phyloP scores from a whole-genome alignment of 2,797 vertebrate genomes.

The Neosalanx taihuensis region DNA sequence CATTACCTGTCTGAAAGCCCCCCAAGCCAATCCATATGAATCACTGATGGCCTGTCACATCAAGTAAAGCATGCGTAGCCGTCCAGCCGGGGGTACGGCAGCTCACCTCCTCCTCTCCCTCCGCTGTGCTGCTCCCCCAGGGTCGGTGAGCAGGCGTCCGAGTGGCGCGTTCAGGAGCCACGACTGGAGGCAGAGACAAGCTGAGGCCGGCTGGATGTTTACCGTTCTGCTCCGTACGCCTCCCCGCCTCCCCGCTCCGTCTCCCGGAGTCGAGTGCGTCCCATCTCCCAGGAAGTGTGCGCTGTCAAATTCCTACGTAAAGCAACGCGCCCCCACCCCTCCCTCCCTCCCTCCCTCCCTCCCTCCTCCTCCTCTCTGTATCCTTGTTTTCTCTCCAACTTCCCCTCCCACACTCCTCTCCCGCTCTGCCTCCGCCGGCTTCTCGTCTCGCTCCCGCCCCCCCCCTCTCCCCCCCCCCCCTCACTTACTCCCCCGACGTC shows the following conservation, averaged over 20 bases:
- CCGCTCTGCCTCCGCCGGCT: constrained; percentile 22
- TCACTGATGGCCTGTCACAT: constrained; percentile 41
- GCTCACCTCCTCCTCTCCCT: constrained; percentile 63
- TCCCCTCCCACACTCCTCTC: not conserved
- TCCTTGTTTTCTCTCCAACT: constrained; percentile 36
- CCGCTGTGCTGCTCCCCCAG: constrained; percentile 24
- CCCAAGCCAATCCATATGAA: constrained; percentile 12
- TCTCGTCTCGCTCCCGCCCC: constrained; percentile 27
- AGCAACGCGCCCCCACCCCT: constrained; percentile 45
- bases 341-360: constrained; percentile 37
- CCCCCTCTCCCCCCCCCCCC: constrained; percentile 36
- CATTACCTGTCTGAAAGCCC: constrained; percentile 16
- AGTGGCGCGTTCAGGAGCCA: not conserved
- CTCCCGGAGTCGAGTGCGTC: constrained; percentile 52
- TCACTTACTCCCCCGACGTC: constrained; percentile 47
- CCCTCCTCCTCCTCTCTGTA: constrained; percentile 31
- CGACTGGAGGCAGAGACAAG: too few species aligned
- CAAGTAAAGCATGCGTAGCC: constrained; percentile 36
- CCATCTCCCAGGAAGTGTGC: constrained; percentile 61
- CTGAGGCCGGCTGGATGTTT: constrained; percentile 26
- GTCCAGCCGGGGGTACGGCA: constrained; percentile 25
- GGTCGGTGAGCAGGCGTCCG: constrained; percentile 8
- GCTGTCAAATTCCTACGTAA: constrained; percentile 67
- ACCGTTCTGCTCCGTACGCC: constrained; percentile 10
- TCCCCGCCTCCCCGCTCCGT: constrained; percentile 27